phyloP scores from a whole-genome alignment of 2,797 vertebrate species.

The Odontamblyopus rebecca region DNA sequence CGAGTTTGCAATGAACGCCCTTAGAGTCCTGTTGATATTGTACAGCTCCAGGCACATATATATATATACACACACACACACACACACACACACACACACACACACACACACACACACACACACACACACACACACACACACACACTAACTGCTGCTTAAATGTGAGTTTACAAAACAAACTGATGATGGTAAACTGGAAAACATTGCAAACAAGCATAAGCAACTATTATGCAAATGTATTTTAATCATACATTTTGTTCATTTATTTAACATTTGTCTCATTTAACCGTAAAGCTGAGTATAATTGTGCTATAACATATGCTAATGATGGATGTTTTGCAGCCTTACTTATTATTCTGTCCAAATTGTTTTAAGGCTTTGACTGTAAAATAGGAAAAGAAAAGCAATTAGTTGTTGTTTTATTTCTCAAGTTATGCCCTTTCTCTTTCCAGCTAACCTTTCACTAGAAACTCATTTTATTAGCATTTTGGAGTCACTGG shows the following conservation, averaged over 20 bases:
- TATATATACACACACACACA: too few relatives aligned
- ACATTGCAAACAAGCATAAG: not conserved
- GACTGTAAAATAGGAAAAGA: not conserved
- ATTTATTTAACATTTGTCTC: not conserved
- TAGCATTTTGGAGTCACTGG: not conserved
- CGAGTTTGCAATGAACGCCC: too few relatives aligned
- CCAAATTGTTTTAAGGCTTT: not conserved
- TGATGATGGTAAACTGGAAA: not conserved
- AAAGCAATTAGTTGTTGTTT: not conserved
- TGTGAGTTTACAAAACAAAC: not conserved
- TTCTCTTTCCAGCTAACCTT: not conserved
- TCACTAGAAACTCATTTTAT: not conserved
- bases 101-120: too few relatives aligned
- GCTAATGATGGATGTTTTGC: not conserved
- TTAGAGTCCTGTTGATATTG: too few relatives aligned
- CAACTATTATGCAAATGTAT: not conserved
- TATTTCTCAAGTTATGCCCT: not conserved
- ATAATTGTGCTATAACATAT: not conserved
- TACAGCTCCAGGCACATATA: too few relatives aligned
- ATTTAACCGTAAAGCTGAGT: not conserved
- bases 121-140: too few relatives aligned
- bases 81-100: too few relatives aligned
- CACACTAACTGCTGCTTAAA: not conserved
- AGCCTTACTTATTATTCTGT: not conserved
- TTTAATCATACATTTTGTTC: not conserved